Base-by-base conservation (phyloP, 2,888 invertebrate genomes). In the Andrena bicolor region DNA sequence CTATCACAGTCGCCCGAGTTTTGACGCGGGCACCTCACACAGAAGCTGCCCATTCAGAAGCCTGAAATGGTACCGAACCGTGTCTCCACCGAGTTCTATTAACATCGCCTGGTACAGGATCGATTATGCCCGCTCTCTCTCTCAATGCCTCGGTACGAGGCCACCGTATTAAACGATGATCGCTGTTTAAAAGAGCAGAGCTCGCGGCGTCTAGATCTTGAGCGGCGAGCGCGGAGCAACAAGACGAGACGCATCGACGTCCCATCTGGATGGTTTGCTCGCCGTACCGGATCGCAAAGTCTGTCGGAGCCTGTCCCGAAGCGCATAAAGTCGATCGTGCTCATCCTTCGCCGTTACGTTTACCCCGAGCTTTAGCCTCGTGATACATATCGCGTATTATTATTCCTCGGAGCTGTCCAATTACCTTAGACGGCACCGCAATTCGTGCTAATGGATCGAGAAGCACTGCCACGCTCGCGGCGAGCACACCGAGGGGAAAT, bases 391-490 rank as follows among this genome's bases (percentile, higher is more conserved):
- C 84, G 77, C 76, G 76, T 86, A 88, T 86, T 88, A 87, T 87
- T 88, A 87, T 87, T 88, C 86, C 84, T 84, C 86, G 84, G 83
- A 87, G 82, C 86, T 84, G 88, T 88, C 86, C 87, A 88, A 88
- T 88, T 88, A 87, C 84, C 87, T 85, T 85, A 86, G 82, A 77
- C 65, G 81, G 86, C 80, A 80, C 76, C 70, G 85, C 88, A 85
- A 88, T 86, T 86, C 88, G 83, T 75, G 85, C 84, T 88, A 88
- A 88, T 88, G 88, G 88, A 88, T 88, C 86, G 86, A 86, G 85
- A 86, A 85, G 86, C 82, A 82, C 79, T 76, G 84, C 84, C 71
- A 53, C 76, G 84, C 80, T 41, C 83, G 80, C 85, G 84, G 84
- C 82, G 60, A 60, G 83, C 76, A 41, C 76, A 74, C 83, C 76